These are phyloP conservation scores for Xenentodon cancila DNA, from an alignment of 2,797 vertebrate species.

Conservation along the genomic window DNA sequence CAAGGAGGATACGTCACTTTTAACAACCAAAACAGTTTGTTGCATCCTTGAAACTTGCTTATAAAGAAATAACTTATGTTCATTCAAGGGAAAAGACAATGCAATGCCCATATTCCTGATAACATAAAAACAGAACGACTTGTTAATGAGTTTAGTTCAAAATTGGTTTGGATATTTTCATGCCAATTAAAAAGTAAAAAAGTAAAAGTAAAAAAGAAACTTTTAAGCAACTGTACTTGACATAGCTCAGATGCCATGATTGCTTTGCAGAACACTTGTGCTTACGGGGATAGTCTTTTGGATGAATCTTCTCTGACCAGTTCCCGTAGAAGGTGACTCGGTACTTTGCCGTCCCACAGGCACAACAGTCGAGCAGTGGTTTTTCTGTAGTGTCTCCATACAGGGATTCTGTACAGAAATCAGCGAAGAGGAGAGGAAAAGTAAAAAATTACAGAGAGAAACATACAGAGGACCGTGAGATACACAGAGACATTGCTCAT, in stretches of 20 bases:
- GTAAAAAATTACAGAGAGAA: slow-evolving; percentile 23
- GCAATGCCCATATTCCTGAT: not conserved
- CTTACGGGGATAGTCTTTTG: slow-evolving; percentile 98
- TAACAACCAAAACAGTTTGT: too few species aligned
- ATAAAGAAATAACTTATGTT: not conserved
- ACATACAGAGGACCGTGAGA: slow-evolving; percentile 15
- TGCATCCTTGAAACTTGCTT: too few species aligned
- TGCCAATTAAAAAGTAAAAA: not conserved
- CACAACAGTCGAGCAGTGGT: slow-evolving; percentile 91
- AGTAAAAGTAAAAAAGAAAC: not conserved
- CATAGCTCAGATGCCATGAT: not conserved
- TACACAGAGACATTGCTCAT: slow-evolving; percentile 26
- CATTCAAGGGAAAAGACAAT: not conserved
- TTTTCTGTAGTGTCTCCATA: slow-evolving; percentile 87
- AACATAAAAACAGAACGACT: not conserved
- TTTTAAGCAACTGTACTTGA: not conserved
- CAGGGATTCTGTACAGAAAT: slow-evolving; percentile 58
- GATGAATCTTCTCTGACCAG: slow-evolving; percentile 97
- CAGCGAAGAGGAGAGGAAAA: slow-evolving; percentile 4
- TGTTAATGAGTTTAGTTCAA: not conserved
- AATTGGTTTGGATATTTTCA: slow-evolving; percentile 1
- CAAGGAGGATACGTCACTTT: too few species aligned
- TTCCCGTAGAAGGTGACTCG: slow-evolving; percentile 96
- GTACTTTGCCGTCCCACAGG: slow-evolving; percentile 98
- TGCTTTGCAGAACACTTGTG: slow-evolving; percentile 21